phyloP scores from a whole-genome alignment of 1,140 invertebrate species.

The Pantala flavescens region DNA sequence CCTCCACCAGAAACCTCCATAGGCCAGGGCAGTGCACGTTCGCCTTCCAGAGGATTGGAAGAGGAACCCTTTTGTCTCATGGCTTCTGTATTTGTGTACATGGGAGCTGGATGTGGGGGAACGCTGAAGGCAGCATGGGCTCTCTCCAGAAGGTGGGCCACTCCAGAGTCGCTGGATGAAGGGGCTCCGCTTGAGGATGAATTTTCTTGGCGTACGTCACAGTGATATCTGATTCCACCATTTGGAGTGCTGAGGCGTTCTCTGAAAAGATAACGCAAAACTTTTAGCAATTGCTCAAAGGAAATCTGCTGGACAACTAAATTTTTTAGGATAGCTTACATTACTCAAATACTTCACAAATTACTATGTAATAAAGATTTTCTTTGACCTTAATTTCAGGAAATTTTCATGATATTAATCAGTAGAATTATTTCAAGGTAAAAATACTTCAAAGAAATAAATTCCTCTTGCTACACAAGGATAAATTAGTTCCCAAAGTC shows the following conservation, averaged over 20 bases:
- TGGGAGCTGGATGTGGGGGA: slow-evolving; percentile 11
- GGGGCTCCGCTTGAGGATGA: slow-evolving; percentile 19
- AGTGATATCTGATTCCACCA: background rate
- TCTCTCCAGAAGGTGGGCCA: slow-evolving; percentile 28
- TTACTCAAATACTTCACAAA: too few species aligned
- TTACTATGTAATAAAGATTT: too few species aligned
- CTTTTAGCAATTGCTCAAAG: too few species aligned
- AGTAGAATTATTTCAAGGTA: too few species aligned
- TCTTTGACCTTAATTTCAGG: too few species aligned
- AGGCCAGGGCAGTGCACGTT: background rate
- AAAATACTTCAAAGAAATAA: too few species aligned
- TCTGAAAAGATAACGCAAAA: background rate
- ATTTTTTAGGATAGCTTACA: too few species aligned
- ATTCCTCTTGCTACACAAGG: too few species aligned
- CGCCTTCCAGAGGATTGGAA: background rate
- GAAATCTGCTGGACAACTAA: too few species aligned
- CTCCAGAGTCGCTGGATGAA: slow-evolving; percentile 28
- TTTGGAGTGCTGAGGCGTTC: background rate
- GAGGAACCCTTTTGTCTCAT: background rate
- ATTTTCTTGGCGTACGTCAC: background rate
- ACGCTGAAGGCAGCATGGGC: slow-evolving; percentile 23
- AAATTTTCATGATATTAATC: too few species aligned
- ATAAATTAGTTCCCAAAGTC: too few species aligned
- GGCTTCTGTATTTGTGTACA: background rate
- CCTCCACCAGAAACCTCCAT: background rate